These are phyloP conservation scores for Drosophila yooni DNA, from an alignment of 2,888 invertebrate species.

Conservation along the genomic window DNA sequence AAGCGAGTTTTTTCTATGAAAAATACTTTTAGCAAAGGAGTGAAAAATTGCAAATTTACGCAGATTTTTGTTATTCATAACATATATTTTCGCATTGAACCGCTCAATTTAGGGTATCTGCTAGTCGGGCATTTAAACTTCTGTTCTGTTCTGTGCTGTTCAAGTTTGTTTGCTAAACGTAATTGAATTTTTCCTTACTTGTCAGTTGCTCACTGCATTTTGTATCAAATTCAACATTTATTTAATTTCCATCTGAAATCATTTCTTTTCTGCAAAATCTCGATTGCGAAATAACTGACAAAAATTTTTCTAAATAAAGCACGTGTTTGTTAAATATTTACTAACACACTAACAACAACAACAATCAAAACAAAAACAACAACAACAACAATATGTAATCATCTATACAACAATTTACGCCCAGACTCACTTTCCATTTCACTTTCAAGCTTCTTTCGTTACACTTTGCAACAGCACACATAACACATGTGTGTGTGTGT, in stretches of 20 bases:
- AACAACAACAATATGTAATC: conserved; percentile 42
- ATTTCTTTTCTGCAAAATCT: background rate
- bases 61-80: background rate
- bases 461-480: conserved; percentile 45
- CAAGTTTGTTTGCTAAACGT: background rate
- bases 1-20: background rate
- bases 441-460: conserved; percentile 41
- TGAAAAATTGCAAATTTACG: background rate
- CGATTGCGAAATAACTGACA: background rate
- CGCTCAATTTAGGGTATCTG: background rate
- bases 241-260: background rate
- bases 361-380: background rate
- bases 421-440: conserved; percentile 42
- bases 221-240: background rate
- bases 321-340: background rate
- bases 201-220: background rate
- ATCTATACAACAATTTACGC: conserved; percentile 9
- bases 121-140: background rate
- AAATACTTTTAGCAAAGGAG: background rate
- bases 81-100: background rate
- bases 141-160: background rate
- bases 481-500: background rate
- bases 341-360: background rate
- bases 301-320: background rate
- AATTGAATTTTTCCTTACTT: background rate